phyloP scores from a whole-genome alignment of 2,888 invertebrate species.

The Teinopalpus imperialis region DNA sequence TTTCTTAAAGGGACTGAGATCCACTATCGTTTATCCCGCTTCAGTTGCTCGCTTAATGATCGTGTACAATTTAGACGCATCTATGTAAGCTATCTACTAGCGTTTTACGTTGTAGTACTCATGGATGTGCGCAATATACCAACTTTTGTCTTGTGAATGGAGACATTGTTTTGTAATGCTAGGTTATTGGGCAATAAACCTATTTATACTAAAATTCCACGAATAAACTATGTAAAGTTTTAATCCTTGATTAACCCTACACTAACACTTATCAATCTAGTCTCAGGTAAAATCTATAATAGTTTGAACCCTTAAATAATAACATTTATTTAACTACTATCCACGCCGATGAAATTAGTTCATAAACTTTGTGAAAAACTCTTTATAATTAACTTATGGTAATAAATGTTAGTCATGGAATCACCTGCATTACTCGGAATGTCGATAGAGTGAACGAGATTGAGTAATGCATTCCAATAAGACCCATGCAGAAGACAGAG shows the following conservation, averaged over 20 bases:
- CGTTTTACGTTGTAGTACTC: no score
- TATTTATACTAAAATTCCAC: no score
- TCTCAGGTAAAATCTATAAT: no score
- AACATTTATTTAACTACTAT: constrained; percentile 74
- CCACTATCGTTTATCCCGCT: constrained; percentile 28
- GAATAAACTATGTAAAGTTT: no score
- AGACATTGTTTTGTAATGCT: background rate
- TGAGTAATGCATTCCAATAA: constrained; percentile 71
- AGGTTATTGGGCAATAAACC: constrained; percentile 30
- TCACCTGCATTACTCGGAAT: constrained; percentile 55
- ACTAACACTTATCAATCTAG: constrained; percentile 68
- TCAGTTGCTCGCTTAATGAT: constrained; percentile 29
- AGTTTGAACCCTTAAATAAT: constrained; percentile 68
- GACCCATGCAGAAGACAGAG: constrained; percentile 43
- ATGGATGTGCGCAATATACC: no score
- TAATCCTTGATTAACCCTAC: no score
- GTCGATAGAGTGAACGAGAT: constrained; percentile 54
- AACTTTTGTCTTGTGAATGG: no score
- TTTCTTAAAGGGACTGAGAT: constrained; percentile 24
- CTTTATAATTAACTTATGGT: constrained; percentile 49
- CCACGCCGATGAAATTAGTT: constrained; percentile 69
- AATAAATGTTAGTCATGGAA: constrained; percentile 67
- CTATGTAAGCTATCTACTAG: constrained; percentile 11
- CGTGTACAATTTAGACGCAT: constrained; percentile 25
- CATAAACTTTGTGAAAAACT: constrained; percentile 49